Percentiles rank a stretch among this genome's conserved stretches.
Conservation (phyloP, 2,888 invertebrate genomes). For the Rhynchonema sp. region DNA sequence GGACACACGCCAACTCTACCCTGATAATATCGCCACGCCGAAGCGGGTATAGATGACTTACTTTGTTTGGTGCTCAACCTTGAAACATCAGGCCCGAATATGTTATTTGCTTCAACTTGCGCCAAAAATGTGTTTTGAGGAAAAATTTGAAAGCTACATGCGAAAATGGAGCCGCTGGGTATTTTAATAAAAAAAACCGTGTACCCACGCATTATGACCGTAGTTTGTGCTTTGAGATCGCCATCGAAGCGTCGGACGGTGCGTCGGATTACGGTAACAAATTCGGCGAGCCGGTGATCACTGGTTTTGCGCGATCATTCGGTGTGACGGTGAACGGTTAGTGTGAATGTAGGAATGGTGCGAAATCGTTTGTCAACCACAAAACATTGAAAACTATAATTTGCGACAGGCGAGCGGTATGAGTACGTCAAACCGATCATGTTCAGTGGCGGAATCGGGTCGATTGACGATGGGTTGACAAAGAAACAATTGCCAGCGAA, state of each 20-base stretch:
- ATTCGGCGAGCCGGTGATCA: slow-evolving; percentile 77
- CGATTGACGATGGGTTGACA: slow-evolving; percentile 61
- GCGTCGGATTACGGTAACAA: slow-evolving; percentile 98
- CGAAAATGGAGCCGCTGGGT: neutral
- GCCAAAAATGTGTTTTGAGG: no score
- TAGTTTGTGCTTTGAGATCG: slow-evolving; percentile 25
- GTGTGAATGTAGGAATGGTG: no score
- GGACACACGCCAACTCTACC: slow-evolving; percentile 48
- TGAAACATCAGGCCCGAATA: no score
- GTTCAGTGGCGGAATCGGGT: slow-evolving; percentile 90
- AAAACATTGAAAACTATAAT: no score
- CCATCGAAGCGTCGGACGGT: slow-evolving; percentile 87
- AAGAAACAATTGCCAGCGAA: slow-evolving; percentile 41
- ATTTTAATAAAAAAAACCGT: neutral
- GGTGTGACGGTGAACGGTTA: slow-evolving; percentile 50
- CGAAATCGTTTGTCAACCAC: slow-evolving; percentile 37
- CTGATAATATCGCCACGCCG: slow-evolving; percentile 69
- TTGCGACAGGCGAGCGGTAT: neutral
- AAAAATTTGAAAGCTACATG: no score
- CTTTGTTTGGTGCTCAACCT: no score
- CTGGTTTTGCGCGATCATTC: slow-evolving; percentile 75
- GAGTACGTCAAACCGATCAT: slow-evolving; percentile 97
- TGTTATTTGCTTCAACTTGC: no score
- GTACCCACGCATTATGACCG: neutral
- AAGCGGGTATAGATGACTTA: slow-evolving; percentile 44